Conservation (phyloP, 2,888 invertebrate species). For the Cyclophora punctaria region DNA sequence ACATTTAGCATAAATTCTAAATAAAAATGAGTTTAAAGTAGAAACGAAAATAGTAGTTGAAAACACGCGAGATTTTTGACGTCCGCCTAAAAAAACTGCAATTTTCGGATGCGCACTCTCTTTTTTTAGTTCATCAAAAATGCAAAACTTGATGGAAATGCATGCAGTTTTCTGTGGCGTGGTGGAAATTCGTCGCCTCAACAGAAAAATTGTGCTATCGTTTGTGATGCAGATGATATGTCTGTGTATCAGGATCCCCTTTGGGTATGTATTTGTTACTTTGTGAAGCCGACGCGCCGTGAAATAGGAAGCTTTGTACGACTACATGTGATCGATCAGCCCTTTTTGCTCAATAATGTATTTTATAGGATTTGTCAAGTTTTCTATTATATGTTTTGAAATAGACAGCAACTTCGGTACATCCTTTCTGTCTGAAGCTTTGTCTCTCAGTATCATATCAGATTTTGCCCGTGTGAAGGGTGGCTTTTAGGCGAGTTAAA, state of each 20-base stretch:
- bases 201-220: constrained; percentile 38
- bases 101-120: constrained; percentile 25
- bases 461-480: too few species aligned
- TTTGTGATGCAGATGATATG: constrained; percentile 47
- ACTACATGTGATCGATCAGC: constrained; percentile 1
- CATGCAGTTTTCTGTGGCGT: constrained; percentile 42
- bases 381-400: too few species aligned
- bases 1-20: too few species aligned
- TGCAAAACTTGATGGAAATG: constrained; percentile 67
- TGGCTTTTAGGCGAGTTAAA: too few species aligned
- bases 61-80: constrained; percentile 13
- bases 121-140: constrained; percentile 62
- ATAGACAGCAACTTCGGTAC: too few species aligned
- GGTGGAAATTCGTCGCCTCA: constrained; percentile 32
- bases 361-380: background rate
- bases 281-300: constrained; percentile 6
- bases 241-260: constrained; percentile 1
- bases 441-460: too few species aligned
- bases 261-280: constrained; percentile 4
- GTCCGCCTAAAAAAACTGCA: constrained; percentile 23
- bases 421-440: too few species aligned
- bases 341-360: constrained; percentile 1
- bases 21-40: constrained; percentile 18
- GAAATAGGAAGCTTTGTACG: constrained; percentile 6
- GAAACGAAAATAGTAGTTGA: constrained; percentile 17